Percentiles rank a stretch among this genome's conserved stretches.
phyloP scores from a whole-genome alignment of 2,888 invertebrate genomes.

The Caenorhabditis becei region DNA sequence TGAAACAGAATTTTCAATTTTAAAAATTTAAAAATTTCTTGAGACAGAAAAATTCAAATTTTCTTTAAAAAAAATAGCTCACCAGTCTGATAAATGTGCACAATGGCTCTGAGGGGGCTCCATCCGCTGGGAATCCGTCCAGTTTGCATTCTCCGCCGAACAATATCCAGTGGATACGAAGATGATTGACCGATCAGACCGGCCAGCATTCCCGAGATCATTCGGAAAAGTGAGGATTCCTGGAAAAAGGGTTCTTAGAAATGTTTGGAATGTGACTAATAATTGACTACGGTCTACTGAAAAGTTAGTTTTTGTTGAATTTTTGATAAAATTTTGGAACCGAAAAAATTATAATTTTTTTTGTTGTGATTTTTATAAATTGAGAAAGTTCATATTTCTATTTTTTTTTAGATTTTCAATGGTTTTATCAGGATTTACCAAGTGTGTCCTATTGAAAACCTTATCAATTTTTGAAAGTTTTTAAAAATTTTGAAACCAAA shows the following conservation, averaged over 20 bases:
- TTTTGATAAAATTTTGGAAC: no score
- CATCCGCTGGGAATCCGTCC: constrained; percentile 87
- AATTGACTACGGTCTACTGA: no score
- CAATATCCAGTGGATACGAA: constrained; percentile 97
- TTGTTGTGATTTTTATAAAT: background rate
- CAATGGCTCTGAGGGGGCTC: constrained; percentile 55
- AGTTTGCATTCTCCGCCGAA: constrained; percentile 85
- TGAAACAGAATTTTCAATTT: no score
- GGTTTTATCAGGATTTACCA: background rate
- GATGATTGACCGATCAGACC: constrained; percentile 95
- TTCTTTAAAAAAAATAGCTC: background rate
- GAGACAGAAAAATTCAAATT: background rate
- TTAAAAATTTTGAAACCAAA: background rate
- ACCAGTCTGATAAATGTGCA: constrained; percentile 68
- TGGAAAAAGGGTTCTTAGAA: constrained; percentile 24
- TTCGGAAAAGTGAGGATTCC: constrained; percentile 82
- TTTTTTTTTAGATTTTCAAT: background rate
- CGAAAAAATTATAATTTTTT: no score
- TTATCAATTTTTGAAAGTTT: no score
- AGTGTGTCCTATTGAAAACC: no score
- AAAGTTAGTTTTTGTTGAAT: no score
- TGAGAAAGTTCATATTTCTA: no score
- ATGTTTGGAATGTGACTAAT: background rate
- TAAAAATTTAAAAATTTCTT: no score
- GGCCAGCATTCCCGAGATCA: constrained; percentile 92